Base-by-base conservation (phyloP, 2,113 vertebrate genomes). In the Cyphomyrus discorhynchus region DNA sequence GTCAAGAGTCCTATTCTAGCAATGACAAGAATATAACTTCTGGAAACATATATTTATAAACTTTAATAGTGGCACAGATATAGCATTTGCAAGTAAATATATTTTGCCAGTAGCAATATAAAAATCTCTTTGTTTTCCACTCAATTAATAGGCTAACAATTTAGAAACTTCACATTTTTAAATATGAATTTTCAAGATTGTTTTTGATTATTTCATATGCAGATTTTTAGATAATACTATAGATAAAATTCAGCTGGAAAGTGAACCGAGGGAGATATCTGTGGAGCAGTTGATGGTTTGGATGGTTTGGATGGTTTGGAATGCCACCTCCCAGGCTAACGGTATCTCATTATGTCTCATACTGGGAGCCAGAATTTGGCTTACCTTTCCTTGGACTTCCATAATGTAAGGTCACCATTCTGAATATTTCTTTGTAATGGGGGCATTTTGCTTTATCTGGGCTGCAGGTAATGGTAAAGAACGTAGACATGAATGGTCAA, bases 251-350 rank as follows among this genome's bases (percentile, higher is more conserved):
- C 35, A 77, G 70, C 35, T 35, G 35, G 35, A 50, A 86, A 49
- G 90, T 92, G 91, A 90, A 93, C 89, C 84, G 70, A 70, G 80
- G 21, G 66, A 90, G 91, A 93, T 90, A 91, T 88, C 88, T 91
- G 89, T 91, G 89, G 91, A 90, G 77, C 92, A 90, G 89, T 80
- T 91, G 77, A 90, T 89, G 53, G 88, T 31, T 47, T 3, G 27
- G 58, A 90, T 89, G 53, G 88, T 31, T 47, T 3, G 27, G 58
- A 24, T 89, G 62, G 88, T 31, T 47, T 3, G 27, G 58, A 24
- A 80, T 45, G 88, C 74, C 39, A 89, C 89, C 46, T 91, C 87
- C 88, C 86, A 31, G 39, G 17, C 19, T 52, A 8, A 84, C 56
- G 52, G 83, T 88, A 46, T 90, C 31, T 90, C 24, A 70, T 90